These are phyloP conservation scores for Gandaritis pyraliata DNA, from an alignment of 2,888 invertebrate species.

Conservation along the genomic window DNA sequence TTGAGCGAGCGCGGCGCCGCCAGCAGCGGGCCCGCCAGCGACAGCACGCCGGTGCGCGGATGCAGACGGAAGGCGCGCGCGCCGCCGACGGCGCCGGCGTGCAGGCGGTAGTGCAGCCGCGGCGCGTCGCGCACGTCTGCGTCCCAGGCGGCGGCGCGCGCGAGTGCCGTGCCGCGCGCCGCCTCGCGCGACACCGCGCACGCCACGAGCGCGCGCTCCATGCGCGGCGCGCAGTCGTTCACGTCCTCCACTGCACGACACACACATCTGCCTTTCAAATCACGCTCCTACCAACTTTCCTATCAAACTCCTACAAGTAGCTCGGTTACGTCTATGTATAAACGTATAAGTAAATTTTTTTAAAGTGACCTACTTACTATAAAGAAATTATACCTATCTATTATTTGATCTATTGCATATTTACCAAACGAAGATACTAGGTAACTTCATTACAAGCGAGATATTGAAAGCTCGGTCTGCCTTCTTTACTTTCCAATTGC, in stretches of 20 bases:
- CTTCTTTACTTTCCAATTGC: too few species aligned
- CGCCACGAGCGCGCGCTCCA: conserved; percentile 92
- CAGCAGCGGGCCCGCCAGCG: conserved; percentile 68
- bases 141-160: conserved; percentile 94
- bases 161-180: conserved; percentile 93
- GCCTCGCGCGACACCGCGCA: conserved; percentile 92
- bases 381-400: too few species aligned
- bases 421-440: too few species aligned
- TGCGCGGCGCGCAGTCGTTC: conserved; percentile 95
- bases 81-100: conserved; percentile 61
- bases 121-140: conserved; percentile 91
- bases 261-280: too few species aligned
- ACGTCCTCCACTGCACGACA: conserved; percentile 91
- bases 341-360: too few species aligned
- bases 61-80: conserved; percentile 60
- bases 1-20: conserved; percentile 86
- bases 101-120: conserved; percentile 91
- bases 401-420: too few species aligned
- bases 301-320: too few species aligned
- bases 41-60: conserved; percentile 64
- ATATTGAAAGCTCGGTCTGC: too few species aligned
- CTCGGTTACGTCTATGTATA: too few species aligned
- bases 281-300: too few species aligned
- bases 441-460: too few species aligned
- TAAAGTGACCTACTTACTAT: too few species aligned